These are phyloP conservation scores for Euphydryas editha DNA, from an alignment of 2,888 invertebrate genomes.

Conservation along the genomic window DNA sequence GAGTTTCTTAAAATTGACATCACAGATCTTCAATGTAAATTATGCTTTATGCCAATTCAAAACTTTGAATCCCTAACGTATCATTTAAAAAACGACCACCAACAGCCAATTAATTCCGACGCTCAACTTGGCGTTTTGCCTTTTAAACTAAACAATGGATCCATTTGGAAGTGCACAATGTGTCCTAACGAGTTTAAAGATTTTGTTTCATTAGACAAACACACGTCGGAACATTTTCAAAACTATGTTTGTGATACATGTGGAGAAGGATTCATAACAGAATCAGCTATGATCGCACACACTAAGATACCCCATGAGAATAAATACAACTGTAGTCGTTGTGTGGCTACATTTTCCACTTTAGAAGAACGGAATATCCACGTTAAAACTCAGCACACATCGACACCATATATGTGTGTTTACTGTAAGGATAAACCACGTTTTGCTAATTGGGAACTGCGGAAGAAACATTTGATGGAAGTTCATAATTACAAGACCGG, in stretches of 20 bases:
- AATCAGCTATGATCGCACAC: constrained; percentile 75
- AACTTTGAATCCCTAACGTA: constrained; percentile 65
- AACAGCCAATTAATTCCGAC: constrained; percentile 68
- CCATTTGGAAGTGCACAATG: constrained; percentile 74
- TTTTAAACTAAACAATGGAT: constrained; percentile 69
- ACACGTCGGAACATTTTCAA: constrained; percentile 74
- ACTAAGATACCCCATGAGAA: constrained; percentile 76
- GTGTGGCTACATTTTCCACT: constrained; percentile 71
- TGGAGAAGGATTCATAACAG: constrained; percentile 77
- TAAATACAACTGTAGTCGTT: constrained; percentile 73
- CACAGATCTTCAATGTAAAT: constrained; percentile 74
- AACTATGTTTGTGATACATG: constrained; percentile 79
- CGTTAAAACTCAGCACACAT: constrained; percentile 73
- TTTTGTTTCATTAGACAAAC: constrained; percentile 71
- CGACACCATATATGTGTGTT: constrained; percentile 72
- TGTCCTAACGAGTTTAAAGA: constrained; percentile 76
- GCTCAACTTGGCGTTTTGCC: constrained; percentile 73
- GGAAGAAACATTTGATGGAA: constrained; percentile 73
- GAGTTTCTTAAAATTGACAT: constrained; percentile 75
- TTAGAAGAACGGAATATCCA: constrained; percentile 72
- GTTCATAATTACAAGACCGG: constrained; percentile 74
- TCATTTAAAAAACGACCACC: constrained; percentile 72
- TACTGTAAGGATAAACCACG: constrained; percentile 75
- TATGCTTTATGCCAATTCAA: constrained; percentile 67
- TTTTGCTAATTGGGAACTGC: constrained; percentile 74